phyloP scores from a whole-genome alignment of 2,797 vertebrate species.

The Dendrocincla tyrannina region DNA sequence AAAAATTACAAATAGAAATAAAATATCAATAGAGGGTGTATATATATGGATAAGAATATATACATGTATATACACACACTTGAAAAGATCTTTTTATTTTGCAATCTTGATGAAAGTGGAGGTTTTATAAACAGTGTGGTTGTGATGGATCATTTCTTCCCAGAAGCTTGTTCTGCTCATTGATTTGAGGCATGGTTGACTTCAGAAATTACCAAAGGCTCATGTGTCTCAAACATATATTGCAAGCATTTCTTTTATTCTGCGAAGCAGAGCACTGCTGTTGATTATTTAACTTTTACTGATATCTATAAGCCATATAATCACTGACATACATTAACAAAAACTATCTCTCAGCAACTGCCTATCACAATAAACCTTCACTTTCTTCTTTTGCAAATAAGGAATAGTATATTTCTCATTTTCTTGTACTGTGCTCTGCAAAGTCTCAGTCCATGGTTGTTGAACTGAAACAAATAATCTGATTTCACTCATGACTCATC shows the following conservation, averaged over 20 bases:
- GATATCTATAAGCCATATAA: background rate
- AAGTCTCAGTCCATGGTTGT: conserved; percentile 37
- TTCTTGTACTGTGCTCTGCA: background rate
- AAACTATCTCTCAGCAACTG: background rate
- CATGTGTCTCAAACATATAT: background rate
- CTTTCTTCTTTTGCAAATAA: conserved; percentile 26
- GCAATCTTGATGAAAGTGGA: background rate
- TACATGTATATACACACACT: background rate
- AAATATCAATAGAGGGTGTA: background rate
- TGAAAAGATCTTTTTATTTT: background rate
- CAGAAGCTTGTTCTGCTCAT: background rate
- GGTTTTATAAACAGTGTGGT: background rate
- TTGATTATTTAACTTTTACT: conserved; percentile 19
- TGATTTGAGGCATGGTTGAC: background rate
- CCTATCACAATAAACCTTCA: background rate
- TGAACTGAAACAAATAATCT: conserved; percentile 62
- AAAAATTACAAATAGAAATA: background rate
- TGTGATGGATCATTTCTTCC: background rate
- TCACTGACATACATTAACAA: background rate
- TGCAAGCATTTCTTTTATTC: background rate
- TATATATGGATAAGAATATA: background rate
- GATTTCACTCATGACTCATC: conserved; percentile 30
- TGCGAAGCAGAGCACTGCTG: background rate
- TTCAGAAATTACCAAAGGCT: conserved; percentile 11
- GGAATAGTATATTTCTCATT: conserved; percentile 33